Base-by-base conservation (phyloP, 2,888 invertebrate genomes). In the Iselma pallidipennis region DNA sequence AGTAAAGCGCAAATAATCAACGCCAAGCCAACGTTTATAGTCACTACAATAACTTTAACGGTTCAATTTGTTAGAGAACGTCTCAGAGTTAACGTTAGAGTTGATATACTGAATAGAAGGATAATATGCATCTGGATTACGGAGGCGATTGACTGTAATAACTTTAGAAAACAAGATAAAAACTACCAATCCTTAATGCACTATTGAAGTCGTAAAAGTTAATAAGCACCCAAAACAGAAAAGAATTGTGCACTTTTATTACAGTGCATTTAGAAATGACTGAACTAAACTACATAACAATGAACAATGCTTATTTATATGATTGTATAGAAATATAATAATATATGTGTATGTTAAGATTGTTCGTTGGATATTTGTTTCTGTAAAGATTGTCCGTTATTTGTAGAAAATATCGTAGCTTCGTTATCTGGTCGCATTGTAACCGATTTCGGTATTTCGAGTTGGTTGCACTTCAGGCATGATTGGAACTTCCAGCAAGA, bases 1-100 rank as follows among this genome's bases (percentile, higher is more conserved):
- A 71, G 66, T 65, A 72, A 65, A 68, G 68, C 67, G 70, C 73
- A 75, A 74, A 73, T 74, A 71, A 74, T 74, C 72, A 73, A 71
- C 68, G 63, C 67, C 70, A 65, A 69, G 66, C 64, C 67, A 70
- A 67, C 72, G 69, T 73, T 74, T 71, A 71, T 71, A 70, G 71
- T 67, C 67, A 66, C 66, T 66, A 66, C 66, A 66, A 68, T 65
- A 69, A 69, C 66, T 71, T 68, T 68, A 71, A 71, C 69, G 69
- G 69, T 71, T 67, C 72, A 70, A 73, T 73, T 74, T 73, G 69
- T 73, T 72, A 71, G 55, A 28, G 16, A 60, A 57, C 50, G 59
- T 60, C 54, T 59, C 25, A 28, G 57, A 33, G 45, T 45, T 45
- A 45, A 45, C 45, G 45, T 45, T 45, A 45, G 45, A 45, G 10